These are phyloP conservation scores for Grus americana DNA, from an alignment of 2,113 vertebrate species.

Conservation along the genomic window DNA sequence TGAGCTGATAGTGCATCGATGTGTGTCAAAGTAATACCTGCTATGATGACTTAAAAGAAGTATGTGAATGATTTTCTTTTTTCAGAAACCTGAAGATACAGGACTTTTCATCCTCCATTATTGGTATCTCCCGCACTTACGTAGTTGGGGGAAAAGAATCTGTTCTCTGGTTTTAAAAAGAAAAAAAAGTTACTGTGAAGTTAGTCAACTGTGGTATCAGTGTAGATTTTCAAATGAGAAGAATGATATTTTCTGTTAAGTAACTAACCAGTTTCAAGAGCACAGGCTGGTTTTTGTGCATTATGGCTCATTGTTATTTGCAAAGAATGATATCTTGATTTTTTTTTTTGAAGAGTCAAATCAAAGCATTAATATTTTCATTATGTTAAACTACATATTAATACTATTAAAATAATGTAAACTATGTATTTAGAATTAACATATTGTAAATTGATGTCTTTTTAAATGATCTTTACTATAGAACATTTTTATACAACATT, in stretches of 20 bases:
- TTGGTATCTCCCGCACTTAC: background rate
- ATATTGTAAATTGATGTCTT: background rate
- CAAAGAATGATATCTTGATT: background rate
- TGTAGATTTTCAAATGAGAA: background rate
- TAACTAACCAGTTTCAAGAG: background rate
- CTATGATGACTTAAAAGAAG: background rate
- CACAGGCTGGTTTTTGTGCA: background rate
- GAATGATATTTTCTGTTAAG: background rate
- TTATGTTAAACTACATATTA: background rate
- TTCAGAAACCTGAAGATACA: conserved; percentile 28
- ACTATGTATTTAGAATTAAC: background rate
- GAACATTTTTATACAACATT: background rate
- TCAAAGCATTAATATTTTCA: background rate
- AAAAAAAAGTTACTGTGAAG: background rate
- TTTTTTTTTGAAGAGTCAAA: background rate
- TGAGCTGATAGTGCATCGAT: background rate
- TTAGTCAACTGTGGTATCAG: background rate
- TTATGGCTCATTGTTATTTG: background rate
- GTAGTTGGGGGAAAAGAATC: background rate
- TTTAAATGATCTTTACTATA: background rate
- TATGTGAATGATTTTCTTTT: background rate
- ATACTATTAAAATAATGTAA: background rate
- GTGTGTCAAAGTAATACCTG: background rate
- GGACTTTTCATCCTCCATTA: background rate
- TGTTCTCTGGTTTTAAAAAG: background rate